Conservation (phyloP, 2,797 vertebrate species). For the Distichodus sexfasciatus region DNA sequence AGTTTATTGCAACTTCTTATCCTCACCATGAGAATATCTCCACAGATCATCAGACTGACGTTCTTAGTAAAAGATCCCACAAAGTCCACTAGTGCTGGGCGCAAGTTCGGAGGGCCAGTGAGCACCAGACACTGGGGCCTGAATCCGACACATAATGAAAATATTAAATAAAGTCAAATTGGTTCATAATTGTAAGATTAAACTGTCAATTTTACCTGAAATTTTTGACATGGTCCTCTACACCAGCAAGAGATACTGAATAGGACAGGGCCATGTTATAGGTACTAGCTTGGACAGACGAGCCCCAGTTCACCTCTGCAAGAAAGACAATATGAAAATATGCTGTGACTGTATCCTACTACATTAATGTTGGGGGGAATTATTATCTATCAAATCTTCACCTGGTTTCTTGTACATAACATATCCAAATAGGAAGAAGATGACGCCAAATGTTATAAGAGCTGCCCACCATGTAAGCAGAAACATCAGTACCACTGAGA, state of each 20-base stretch:
- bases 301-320: slow-evolving; percentile 80
- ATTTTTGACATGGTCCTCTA: slow-evolving; percentile 78
- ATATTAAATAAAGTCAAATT: no score
- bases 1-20: not conserved
- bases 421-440: slow-evolving; percentile 73
- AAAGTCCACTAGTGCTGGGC: slow-evolving; percentile 77
- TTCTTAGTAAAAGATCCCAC: slow-evolving; percentile 75
- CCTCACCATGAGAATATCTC: slow-evolving; percentile 69
- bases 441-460: slow-evolving; percentile 66
- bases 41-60: slow-evolving; percentile 77
- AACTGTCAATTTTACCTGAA: slow-evolving; percentile 60
- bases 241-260: slow-evolving; percentile 64
- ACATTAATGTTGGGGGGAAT: no score
- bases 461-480: slow-evolving; percentile 77
- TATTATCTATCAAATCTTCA: slow-evolving; percentile 35
- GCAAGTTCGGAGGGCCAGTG: slow-evolving; percentile 69
- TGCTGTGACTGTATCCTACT: no score
- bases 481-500: slow-evolving; percentile 76
- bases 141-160: no score
- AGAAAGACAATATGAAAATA: slow-evolving; percentile 1
- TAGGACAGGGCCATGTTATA: slow-evolving; percentile 77
- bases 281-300: slow-evolving; percentile 70
- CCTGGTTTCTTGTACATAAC: slow-evolving; percentile 75
- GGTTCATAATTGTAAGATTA: no score
- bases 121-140: slow-evolving; percentile 79